phyloP scores from a whole-genome alignment of 2,797 vertebrate genomes.

The Clamator glandarius region DNA sequence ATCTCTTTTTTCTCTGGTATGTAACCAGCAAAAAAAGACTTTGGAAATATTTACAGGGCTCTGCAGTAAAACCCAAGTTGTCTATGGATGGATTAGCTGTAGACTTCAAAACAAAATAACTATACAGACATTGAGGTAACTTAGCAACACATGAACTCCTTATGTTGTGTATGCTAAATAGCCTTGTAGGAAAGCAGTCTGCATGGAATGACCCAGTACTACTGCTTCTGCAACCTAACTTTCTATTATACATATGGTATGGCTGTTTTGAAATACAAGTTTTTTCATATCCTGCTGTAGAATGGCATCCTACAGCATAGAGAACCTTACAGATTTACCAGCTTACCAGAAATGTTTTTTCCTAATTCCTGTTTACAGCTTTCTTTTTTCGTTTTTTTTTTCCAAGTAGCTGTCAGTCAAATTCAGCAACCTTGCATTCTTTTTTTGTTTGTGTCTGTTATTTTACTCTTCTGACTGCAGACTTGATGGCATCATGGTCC shows the following conservation, averaged over 20 bases:
- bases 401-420: neutral
- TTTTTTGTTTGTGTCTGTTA: neutral
- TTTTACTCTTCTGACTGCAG: neutral
- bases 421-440: accelerated
- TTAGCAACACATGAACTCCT: neutral
- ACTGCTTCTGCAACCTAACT: neutral
- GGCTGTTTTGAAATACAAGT: neutral
- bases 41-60: neutral
- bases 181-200: neutral
- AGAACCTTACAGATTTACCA: neutral
- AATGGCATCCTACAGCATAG: neutral
- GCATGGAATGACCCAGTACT: neutral
- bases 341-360: neutral
- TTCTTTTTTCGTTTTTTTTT: no score
- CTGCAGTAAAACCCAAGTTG: neutral
- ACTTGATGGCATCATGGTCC: neutral
- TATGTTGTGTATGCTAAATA: neutral
- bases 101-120: neutral
- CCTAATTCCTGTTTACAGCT: neutral
- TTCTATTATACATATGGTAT: neutral
- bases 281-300: neutral
- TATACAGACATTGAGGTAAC: neutral
- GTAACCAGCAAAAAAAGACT: neutral
- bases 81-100: neutral
- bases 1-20: neutral